Percentiles rank a stretch among this genome's conserved stretches.
These are phyloP conservation scores for Sebastes kiyomatsui DNA, from an alignment of 2,797 vertebrate species.

Conservation along the genomic window DNA sequence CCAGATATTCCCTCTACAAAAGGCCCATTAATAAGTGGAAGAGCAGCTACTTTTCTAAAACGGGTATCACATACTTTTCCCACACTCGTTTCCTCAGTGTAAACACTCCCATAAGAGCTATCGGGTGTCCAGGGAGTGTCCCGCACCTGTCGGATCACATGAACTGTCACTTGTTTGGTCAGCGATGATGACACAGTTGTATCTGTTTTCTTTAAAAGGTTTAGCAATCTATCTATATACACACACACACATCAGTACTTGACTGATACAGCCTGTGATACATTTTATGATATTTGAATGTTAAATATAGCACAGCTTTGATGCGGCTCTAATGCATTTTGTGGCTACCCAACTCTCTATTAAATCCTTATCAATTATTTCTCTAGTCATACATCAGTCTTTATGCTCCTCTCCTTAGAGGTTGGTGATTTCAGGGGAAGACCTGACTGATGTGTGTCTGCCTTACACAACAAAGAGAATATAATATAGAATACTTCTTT, in stretches of 20 bases:
- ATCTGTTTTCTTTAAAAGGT: background rate
- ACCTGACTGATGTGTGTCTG: background rate
- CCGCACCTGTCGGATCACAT: conserved; percentile 31
- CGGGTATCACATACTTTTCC: conserved; percentile 57
- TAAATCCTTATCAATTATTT: background rate
- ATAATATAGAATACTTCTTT: background rate
- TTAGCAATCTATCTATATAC: background rate
- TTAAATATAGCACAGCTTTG: background rate
- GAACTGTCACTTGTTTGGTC: conserved; percentile 17
- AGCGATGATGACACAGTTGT: background rate
- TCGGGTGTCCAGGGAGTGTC: conserved; percentile 62
- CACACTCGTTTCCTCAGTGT: conserved; percentile 43
- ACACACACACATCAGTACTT: background rate
- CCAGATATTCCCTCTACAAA: conserved; percentile 54
- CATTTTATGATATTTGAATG: background rate
- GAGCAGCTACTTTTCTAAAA: conserved; percentile 38
- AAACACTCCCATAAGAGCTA: conserved; percentile 25
- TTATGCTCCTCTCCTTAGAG: background rate
- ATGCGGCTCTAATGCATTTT: background rate
- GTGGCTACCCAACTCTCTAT: background rate
- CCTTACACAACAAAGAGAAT: conserved; percentile 7
- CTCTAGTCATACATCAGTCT: background rate
- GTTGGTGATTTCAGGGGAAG: background rate
- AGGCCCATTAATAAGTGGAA: conserved; percentile 60
- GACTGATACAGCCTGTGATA: background rate